Conservation (phyloP, 2,113 vertebrate genomes). For the Perccottus glenii region DNA sequence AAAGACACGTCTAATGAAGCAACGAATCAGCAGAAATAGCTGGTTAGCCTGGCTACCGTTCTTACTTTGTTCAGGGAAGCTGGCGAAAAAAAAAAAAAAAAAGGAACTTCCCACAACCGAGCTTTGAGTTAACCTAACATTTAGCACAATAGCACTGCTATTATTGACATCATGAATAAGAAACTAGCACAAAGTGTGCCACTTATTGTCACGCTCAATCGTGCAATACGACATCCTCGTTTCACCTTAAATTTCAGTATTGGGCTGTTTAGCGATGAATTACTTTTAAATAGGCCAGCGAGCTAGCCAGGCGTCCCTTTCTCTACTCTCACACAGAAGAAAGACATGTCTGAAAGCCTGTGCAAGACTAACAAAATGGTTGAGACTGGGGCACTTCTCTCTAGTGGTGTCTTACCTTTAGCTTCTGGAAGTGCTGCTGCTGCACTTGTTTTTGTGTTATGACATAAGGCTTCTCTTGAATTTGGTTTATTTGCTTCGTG, state of each 20-base stretch:
- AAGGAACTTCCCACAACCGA: conserved; percentile 73
- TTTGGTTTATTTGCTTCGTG: conserved; percentile 83
- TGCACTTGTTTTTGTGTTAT: conserved; percentile 83
- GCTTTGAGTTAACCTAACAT: conserved; percentile 60
- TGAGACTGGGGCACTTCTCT: conserved; percentile 73
- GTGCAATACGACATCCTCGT: conserved; percentile 28
- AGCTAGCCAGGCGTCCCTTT: conserved; percentile 62
- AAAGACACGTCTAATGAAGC: conserved; percentile 61
- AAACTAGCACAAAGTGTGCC: conserved; percentile 57
- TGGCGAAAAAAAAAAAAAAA: conserved; percentile 60
- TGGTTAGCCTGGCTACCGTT: conserved; percentile 69
- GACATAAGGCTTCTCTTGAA: conserved; percentile 83
- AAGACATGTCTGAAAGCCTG: conserved; percentile 39
- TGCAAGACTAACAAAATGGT: conserved; percentile 74
- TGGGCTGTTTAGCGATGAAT: conserved; percentile 45
- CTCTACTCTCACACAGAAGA: conserved; percentile 55
- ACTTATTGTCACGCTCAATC: conserved; percentile 30
- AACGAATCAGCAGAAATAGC: conserved; percentile 58
- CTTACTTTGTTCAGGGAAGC: conserved; percentile 75
- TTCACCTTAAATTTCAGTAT: conserved; percentile 31
- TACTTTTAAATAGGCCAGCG: conserved; percentile 68
- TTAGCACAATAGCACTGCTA: conserved; percentile 17
- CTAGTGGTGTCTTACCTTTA: conserved; percentile 80
- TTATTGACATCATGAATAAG: conserved; percentile 51
- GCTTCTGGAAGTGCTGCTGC: conserved; percentile 87